Evolutionary conservation across 2,113 vertebrate genomes (phyloP), one percentile per base, ranked within the genome.

Genomic region (Ceratotherium simum): DNA sequence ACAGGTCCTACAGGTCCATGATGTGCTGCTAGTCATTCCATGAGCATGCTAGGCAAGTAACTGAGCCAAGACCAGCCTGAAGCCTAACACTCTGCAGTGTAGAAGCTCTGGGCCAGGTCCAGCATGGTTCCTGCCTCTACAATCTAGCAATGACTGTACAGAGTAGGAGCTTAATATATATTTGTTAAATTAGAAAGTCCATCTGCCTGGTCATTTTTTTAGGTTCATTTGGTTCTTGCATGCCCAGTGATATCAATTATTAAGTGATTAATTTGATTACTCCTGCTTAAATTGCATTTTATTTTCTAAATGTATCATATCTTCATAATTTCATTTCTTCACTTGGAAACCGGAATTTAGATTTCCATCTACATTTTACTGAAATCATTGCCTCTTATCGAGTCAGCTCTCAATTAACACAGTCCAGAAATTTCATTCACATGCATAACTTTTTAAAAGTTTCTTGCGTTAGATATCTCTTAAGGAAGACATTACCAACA

Each of bases 231-330:
- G 13, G 6, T 69, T 69, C 18, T 60, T 82, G 25, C 6, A 58
- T 82, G 48, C 4, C 31, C 31, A 81, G 8, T 81, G 58, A 58
- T 89, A 69, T 65, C 6, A 84, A 92, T 29, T 29, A 83, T 78
- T 67, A 97, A 86, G 42, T 92, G 42, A 80, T 88, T 81, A 42
- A 89, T 62, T 73, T 65, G 20, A 51, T 72, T 85, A 33, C 4
- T 58, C n/a, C 1, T 78, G 4, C 21, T 96, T 79, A 79, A 42
- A 79, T 76, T 20, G 8, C 21, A 64, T 89, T 90, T 89, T 80
- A 85, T 85, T 96, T 96, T 79, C 56, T 17, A 73, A 97, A 73
- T 58, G 2, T 89, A 60, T 72, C 60, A 95, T 70, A 80, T 23
- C 23, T 80, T 91, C 33, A 46, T 83, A 70, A 76, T 83, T 39